Evolutionary conservation across 2,113 vertebrate species (phyloP).

Genomic region (Seriola dumerili): DNA sequence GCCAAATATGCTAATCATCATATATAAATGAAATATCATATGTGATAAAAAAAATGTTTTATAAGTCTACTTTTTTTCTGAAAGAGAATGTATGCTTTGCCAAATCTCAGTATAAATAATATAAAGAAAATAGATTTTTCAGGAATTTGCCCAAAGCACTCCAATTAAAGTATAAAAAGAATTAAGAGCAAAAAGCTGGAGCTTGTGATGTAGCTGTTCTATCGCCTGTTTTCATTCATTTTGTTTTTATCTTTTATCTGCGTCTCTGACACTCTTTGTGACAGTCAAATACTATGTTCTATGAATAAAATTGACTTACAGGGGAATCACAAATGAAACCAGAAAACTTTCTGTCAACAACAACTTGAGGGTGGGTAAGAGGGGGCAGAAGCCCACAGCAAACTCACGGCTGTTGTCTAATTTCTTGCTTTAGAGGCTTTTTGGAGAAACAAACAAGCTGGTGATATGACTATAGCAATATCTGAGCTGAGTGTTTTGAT

Average conservation of each 20-base stretch:
- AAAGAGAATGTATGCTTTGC: constrained; percentile 38
- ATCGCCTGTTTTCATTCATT: constrained; percentile 22
- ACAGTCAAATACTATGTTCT: constrained; percentile 7
- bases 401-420: constrained; percentile 7
- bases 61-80: not conserved
- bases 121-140: constrained; percentile 14
- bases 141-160: constrained; percentile 45
- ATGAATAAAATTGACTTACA: constrained; percentile 28
- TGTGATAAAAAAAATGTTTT: constrained; percentile 21
- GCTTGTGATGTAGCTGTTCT: constrained; percentile 23
- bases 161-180: constrained; percentile 38
- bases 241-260: constrained; percentile 7
- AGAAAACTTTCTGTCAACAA: constrained; percentile 20
- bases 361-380: not conserved
- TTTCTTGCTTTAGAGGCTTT: constrained; percentile 14
- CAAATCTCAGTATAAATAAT: constrained; percentile 45
- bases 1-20: constrained; percentile 22
- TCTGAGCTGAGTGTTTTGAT: constrained; percentile 16
- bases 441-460: constrained; percentile 9
- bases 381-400: not conserved
- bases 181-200: constrained; percentile 20
- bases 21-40: constrained; percentile 37
- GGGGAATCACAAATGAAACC: constrained; percentile 15
- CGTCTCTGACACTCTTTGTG: constrained; percentile 3
- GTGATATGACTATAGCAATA: not conserved